A percentile compares a stretch with the other conserved stretches of the same genome.
Evolutionary conservation across 2,797 vertebrate genomes (phyloP).

Genomic region (Molossus molossus): DNA sequence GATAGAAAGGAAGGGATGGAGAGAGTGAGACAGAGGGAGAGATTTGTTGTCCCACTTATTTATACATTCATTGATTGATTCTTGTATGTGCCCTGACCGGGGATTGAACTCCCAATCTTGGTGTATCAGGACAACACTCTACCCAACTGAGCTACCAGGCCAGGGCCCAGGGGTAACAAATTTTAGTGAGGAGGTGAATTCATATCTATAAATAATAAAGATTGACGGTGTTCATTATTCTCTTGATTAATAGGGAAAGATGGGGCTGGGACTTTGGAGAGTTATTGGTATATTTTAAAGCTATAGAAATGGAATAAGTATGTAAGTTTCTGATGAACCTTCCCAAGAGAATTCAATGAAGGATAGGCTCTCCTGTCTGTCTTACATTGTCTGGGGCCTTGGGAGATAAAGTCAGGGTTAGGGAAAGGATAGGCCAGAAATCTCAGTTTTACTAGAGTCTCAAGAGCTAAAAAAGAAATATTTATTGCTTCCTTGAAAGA

Average conservation of each 20-base stretch:
- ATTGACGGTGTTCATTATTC: neutral
- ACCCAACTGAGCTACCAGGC: neutral
- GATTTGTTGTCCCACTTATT: neutral
- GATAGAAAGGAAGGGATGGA: neutral
- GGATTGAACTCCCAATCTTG: neutral
- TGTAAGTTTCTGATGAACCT: neutral
- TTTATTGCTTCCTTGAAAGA: slow-evolving; percentile 68
- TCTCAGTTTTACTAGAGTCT: slow-evolving; percentile 66
- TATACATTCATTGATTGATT: neutral
- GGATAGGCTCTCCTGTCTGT: neutral
- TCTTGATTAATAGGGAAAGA: neutral
- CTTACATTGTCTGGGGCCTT: neutral
- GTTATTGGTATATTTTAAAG: neutral
- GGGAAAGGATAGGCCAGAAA: slow-evolving; percentile 68
- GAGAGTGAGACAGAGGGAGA: neutral
- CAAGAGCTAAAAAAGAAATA: slow-evolving; percentile 68
- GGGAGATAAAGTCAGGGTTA: slow-evolving; percentile 50
- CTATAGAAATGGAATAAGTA: neutral
- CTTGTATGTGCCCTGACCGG: neutral
- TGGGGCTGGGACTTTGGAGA: neutral
- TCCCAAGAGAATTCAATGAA: slow-evolving; percentile 6
- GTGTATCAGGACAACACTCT: neutral
- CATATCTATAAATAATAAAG: neutral
- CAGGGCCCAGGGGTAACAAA: neutral
- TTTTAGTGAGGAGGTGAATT: neutral